These are phyloP conservation scores for Plestiodon gilberti DNA, from an alignment of 2,113 vertebrate species.

Conservation along the genomic window DNA sequence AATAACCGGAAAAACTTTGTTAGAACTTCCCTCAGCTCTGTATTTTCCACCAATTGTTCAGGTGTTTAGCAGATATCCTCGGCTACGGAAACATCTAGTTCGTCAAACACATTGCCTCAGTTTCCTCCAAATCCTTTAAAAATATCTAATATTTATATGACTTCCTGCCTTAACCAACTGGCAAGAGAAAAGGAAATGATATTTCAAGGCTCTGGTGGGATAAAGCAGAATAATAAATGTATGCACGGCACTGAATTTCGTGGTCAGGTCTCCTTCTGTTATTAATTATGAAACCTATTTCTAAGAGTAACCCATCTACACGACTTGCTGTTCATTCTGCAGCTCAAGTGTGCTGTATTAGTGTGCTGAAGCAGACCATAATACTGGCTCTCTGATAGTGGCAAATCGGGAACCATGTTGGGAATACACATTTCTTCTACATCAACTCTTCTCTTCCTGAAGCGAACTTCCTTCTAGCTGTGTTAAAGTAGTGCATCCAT, in stretches of 20 bases:
- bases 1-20: neutral
- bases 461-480: neutral
- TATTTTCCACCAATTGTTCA: slow-evolving; percentile 39
- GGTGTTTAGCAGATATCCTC: neutral
- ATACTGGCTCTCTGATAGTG: neutral
- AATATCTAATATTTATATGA: neutral
- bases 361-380: neutral
- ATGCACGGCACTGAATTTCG: neutral
- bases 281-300: too few species aligned
- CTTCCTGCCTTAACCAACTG: slow-evolving; percentile 17
- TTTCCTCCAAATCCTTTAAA: slow-evolving; percentile 12
- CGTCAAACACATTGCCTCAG: neutral
- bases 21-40: neutral
- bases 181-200: slow-evolving; percentile 1
- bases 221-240: neutral
- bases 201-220: neutral
- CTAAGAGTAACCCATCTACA: neutral
- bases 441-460: neutral
- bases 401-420: neutral
- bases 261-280: too few species aligned
- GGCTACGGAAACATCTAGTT: neutral
- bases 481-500: neutral
- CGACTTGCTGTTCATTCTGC: neutral
- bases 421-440: neutral
- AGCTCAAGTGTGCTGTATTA: neutral